phyloP scores from a whole-genome alignment of 2,797 vertebrate species.

The Pseudocheirus occidentalis region DNA sequence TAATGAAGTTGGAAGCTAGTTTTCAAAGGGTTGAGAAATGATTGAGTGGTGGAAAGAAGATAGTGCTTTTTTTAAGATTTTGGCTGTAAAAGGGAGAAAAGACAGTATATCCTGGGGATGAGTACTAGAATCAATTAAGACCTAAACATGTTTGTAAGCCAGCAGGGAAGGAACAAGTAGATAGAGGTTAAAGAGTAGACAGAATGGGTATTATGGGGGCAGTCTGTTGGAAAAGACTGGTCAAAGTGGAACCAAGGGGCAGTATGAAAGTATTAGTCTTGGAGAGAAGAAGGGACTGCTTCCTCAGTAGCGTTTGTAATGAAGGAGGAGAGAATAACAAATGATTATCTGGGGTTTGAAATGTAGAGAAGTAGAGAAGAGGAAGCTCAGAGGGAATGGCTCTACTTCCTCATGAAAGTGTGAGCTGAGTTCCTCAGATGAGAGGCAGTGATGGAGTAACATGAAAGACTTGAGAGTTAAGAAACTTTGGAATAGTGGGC shows the following conservation, averaged over 20 bases:
- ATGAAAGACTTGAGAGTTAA: background rate
- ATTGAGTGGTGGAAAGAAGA: background rate
- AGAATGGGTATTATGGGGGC: background rate
- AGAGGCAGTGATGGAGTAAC: background rate
- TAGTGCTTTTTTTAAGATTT: background rate
- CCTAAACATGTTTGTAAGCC: background rate
- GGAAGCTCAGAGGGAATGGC: background rate
- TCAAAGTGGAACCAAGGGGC: background rate
- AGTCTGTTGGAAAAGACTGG: background rate
- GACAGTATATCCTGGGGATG: background rate
- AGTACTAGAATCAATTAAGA: background rate
- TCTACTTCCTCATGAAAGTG: background rate
- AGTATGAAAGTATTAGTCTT: background rate
- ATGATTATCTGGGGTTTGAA: background rate
- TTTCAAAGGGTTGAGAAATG: background rate
- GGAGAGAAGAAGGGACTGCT: background rate
- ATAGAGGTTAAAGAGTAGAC: background rate
- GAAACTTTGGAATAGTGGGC: background rate
- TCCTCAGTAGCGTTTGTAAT: background rate
- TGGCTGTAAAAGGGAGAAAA: background rate
- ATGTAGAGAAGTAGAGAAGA: background rate
- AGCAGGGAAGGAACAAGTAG: background rate
- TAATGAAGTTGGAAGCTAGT: background rate
- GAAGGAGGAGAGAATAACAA: background rate
- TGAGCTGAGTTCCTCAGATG: background rate